These are phyloP conservation scores for Rhabdomys pumilio DNA, from an alignment of 2,797 vertebrate genomes.

Conservation along the genomic window DNA sequence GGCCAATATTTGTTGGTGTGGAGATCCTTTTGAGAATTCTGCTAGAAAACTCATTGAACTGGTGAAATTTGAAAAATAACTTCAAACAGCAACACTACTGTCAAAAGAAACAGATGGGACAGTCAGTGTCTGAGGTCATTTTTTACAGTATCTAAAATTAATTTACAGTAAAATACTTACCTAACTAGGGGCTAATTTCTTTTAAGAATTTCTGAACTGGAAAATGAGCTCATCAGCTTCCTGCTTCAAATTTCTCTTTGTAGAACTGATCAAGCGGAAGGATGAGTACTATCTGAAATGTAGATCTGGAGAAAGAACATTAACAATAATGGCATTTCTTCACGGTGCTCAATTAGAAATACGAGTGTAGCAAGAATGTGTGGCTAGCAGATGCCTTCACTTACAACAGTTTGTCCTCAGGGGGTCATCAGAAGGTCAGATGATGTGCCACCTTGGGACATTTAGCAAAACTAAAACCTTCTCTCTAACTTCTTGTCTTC, in stretches of 20 bases:
- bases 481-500: slow-evolving; percentile 69
- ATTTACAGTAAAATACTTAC: slow-evolving; percentile 69
- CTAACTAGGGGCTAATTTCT: slow-evolving; percentile 56
- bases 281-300: slow-evolving; percentile 59
- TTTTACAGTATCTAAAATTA: slow-evolving; percentile 65
- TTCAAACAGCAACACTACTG: slow-evolving; percentile 64
- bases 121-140: slow-evolving; percentile 35
- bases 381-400: slow-evolving; percentile 65
- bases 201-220: slow-evolving; percentile 73
- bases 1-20: slow-evolving; percentile 27
- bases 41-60: slow-evolving; percentile 42
- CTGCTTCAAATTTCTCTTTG: slow-evolving; percentile 68
- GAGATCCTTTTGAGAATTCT: slow-evolving; percentile 41
- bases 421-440: slow-evolving; percentile 69
- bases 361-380: slow-evolving; percentile 39
- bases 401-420: background rate
- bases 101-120: slow-evolving; percentile 40
- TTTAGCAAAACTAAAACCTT: slow-evolving; percentile 75
- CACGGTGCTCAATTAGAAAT: slow-evolving; percentile 63
- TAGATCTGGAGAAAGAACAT: slow-evolving; percentile 64
- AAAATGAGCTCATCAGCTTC: slow-evolving; percentile 56
- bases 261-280: slow-evolving; percentile 76
- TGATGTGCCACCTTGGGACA: slow-evolving; percentile 73
- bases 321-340: slow-evolving; percentile 66
- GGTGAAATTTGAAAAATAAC: slow-evolving; percentile 63